Evolutionary conservation across 2,797 vertebrate genomes (phyloP).

Genomic region (Protosalanx chinensis): DNA sequence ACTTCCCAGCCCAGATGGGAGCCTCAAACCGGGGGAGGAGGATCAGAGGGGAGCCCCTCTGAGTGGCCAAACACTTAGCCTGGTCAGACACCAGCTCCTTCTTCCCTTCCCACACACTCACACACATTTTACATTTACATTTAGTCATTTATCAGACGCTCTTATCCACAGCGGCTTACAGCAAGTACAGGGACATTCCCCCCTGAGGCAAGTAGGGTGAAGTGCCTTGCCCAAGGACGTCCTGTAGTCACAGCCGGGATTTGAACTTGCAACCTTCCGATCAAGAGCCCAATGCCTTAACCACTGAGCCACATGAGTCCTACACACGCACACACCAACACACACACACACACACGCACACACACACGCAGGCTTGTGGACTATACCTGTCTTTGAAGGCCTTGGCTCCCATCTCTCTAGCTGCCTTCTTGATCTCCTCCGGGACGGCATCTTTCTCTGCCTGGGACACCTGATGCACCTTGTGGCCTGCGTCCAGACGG

Average conservation of each 20-base stretch:
- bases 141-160: too few relatives aligned
- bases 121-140: too few relatives aligned
- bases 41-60: conserved; percentile 19
- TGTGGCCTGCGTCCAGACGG: conserved; percentile 89
- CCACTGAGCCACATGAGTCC: too few relatives aligned
- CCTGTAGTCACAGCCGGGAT: too few relatives aligned
- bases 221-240: too few relatives aligned
- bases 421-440: conserved; percentile 88
- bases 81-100: background rate
- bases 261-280: too few relatives aligned
- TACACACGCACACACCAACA: conserved; percentile 11
- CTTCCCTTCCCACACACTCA: too few relatives aligned
- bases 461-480: conserved; percentile 89
- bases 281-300: too few relatives aligned
- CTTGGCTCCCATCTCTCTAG: conserved; percentile 91
- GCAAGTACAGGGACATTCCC: too few relatives aligned
- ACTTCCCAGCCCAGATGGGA: conserved; percentile 19
- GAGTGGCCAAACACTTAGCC: conserved; percentile 13
- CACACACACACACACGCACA: conserved; percentile 11
- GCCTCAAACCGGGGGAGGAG: conserved; percentile 30
- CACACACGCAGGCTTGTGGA: conserved; percentile 2
- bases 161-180: too few relatives aligned
- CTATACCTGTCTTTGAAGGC: conserved; percentile 87
- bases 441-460: conserved; percentile 92
- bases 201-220: too few relatives aligned